A percentile compares a stretch with the other conserved stretches of the same genome.
These are phyloP conservation scores for Cassiopea xamachana DNA, from an alignment of 30 jellyfish, hydroid and myxozoan species.

Conservation along the genomic window DNA sequence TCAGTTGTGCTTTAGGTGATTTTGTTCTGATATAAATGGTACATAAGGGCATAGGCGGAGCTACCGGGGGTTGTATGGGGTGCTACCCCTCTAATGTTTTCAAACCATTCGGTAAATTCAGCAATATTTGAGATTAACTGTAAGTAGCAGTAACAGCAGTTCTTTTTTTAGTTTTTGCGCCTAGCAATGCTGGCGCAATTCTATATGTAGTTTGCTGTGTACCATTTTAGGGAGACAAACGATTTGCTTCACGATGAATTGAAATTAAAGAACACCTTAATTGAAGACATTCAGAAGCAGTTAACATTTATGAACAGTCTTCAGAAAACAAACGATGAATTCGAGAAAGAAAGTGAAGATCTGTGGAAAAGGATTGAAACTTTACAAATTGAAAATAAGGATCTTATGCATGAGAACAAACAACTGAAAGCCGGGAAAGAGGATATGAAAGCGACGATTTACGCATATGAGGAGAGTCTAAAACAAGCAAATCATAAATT, in stretches of 20 bases:
- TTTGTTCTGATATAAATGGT: too few species aligned
- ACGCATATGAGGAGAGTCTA: background rate
- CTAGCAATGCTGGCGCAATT: too few species aligned
- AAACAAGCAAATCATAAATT: background rate
- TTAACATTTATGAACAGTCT: background rate
- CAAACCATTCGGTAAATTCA: too few species aligned
- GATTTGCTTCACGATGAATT: conserved; percentile 22
- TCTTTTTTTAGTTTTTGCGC: too few species aligned
- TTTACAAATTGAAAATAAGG: conserved; percentile 1
- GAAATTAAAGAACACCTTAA: background rate
- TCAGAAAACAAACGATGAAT: conserved; percentile 10
- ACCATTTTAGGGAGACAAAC: conserved; percentile 30
- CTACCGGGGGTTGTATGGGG: too few species aligned
- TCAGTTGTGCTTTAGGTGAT: too few species aligned
- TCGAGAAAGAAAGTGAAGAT: conserved; percentile 32
- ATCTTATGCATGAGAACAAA: background rate
- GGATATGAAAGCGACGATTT: conserved; percentile 6
- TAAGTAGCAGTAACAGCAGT: too few species aligned
- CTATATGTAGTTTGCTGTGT: background rate
- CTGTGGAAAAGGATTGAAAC: conserved; percentile 29
- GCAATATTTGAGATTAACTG: too few species aligned
- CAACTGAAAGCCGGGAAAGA: background rate
- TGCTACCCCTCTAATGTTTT: too few species aligned
- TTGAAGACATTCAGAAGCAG: background rate
- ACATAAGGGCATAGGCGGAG: too few species aligned